phyloP scores from a whole-genome alignment of 1,140 invertebrate genomes.

The Drosophila busckii region DNA sequence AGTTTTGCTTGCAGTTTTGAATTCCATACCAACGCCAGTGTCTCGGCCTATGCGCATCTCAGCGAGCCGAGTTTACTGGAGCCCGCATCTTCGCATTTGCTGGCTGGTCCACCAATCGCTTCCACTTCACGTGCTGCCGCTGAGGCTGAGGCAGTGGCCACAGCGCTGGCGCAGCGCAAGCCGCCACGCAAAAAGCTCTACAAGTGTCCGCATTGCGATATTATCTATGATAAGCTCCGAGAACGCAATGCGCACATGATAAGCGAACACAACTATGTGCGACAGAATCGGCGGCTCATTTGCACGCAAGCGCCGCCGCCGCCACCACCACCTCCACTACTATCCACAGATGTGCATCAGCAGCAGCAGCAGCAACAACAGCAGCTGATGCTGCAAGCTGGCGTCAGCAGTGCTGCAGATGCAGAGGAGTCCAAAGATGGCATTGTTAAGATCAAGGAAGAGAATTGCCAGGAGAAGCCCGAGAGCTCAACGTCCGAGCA shows the following conservation, averaged over 20 bases:
- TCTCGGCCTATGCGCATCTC: constrained; percentile 11
- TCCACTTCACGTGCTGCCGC: constrained; percentile 60
- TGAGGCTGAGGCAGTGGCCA: constrained; percentile 47
- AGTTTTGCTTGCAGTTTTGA: constrained; percentile 46
- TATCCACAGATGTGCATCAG: neutral
- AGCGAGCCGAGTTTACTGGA: constrained; percentile 31
- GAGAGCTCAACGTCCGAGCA: constrained; percentile 36
- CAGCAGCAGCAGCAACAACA: constrained; percentile 23
- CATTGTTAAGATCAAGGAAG: constrained; percentile 72
- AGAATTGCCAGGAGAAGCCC: constrained; percentile 58
- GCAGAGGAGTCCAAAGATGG: constrained; percentile 69
- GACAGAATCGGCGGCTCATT: constrained; percentile 70
- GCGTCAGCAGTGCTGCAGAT: constrained; percentile 18
- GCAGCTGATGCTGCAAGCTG: constrained; percentile 16
- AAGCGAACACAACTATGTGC: constrained; percentile 66
- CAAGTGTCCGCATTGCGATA: constrained; percentile 67
- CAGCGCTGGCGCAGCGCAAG: constrained; percentile 42
- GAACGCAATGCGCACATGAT: constrained; percentile 77
- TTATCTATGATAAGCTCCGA: constrained; percentile 63
- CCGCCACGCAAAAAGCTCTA: constrained; percentile 60
- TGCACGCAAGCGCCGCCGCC: constrained; percentile 45
- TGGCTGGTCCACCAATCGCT: constrained; percentile 68
- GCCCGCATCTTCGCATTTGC: constrained; percentile 55
- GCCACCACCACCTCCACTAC: neutral
- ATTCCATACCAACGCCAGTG: constrained; percentile 51